Evolutionary conservation across 2,113 vertebrate species (phyloP), one percentile per base, ranked within the genome.

Genomic region (Pseudopipra pipra): DNA sequence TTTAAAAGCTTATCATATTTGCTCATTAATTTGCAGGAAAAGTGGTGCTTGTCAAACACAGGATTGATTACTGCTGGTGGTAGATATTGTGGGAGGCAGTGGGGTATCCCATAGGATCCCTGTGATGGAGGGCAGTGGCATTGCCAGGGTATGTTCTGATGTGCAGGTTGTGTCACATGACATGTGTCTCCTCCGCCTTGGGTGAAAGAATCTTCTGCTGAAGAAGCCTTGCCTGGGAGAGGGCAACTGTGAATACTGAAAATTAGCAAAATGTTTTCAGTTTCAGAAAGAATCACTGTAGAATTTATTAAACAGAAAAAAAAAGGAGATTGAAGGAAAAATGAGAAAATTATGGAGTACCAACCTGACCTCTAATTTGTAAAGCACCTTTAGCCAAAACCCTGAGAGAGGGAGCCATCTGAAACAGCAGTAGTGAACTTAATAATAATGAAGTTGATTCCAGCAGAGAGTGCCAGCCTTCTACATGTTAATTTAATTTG

Each of bases 321-420:
- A 46, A 56, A 24, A 16, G 1, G 30, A 88, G 58, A 76, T 82
- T 49, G 87, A 90, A 54, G 83, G 75, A n/a, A 92, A 89, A 65
- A 66, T 72, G 33, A 82, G 67, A 73, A 95, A 95, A 94, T 93
- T 3, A 80, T 77, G 24, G 61, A 68, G 47, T 70, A 77, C 33
- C 35, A 87, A 27, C 28, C 58, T 90, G 66, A 73, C 37, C 62
- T 79, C 81, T 89, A 78, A 94, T 93, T 85, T 77, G 24, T 80
- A 89, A 91, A 93, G 56, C 73, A 94, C 52, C 74, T 95, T 91
- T 59, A 79, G 46, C 77, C 59, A 94, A 89, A 94, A 91, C 85
- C 71, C 65, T 8, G 28, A 68, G 67, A 90, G 70, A 93, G 88
- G 9, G 23, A 82, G 41, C 62, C 75, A 17, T 49, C 43, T 89